Base-by-base conservation (phyloP, 1,140 invertebrate genomes). In the Diachasmimorpha longicaudata region DNA sequence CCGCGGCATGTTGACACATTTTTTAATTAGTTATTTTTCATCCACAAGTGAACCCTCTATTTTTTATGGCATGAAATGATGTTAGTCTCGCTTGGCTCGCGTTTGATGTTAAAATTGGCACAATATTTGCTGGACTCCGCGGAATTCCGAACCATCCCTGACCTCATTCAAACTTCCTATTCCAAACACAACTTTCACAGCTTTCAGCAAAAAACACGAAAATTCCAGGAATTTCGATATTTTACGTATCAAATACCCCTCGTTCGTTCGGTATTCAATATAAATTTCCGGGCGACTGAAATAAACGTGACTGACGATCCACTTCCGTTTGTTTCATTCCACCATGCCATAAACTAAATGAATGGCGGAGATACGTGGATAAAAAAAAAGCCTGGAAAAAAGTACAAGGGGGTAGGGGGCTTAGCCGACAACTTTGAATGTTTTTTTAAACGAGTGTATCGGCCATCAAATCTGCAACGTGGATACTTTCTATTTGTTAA, bases 221-320 rank as follows among this genome's bases (percentile, higher is more conserved):
- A 55, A 55, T 4, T 0, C n/a, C 13, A 21, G 36, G 39, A 37
- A 69, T 69, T 14, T 42, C 11, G 36, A 70, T 70, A 70, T 70
- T 58, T 21, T 58, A 52, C 52, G 31, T 52, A 63, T 72, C 71
- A 72, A 72, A 72, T 55, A 6, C 48, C 48, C 2, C 48, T 55
- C 55, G 31, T 36, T 66, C 39, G 52, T 39, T 9, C 31, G 55
- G 55, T 19, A 71, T 72, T 72, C 36, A 72, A 72, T 58, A 72
- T 72, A 72, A 72, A 72, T 72, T 72, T 63, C 71, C 71, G 71
- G 71, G 14, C 25, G 58, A 72, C 23, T 42, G 52, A 55, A 63
- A 72, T 63, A 37, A 66, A 72, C 71, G 71, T 72, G 71, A 72
- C 71, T 44, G 71, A 72, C 71, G 55, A 72, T 72, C 48, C 52